A percentile compares a stretch with the other conserved stretches of the same genome.
These are phyloP conservation scores for Fukomys damarensis DNA, from an alignment of 2,113 vertebrate genomes.

Conservation along the genomic window DNA sequence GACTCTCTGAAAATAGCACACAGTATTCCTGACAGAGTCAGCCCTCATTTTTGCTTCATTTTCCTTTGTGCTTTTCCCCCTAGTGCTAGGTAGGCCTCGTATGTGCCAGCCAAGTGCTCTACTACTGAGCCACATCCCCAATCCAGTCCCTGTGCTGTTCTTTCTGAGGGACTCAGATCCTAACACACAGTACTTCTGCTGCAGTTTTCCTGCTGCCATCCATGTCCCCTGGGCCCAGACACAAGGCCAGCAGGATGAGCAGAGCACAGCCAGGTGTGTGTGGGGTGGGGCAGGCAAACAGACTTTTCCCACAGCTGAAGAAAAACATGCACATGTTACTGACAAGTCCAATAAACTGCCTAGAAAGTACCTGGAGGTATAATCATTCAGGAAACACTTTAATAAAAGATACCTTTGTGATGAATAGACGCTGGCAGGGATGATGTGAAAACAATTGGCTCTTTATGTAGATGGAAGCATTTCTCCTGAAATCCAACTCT, in stretches of 20 bases:
- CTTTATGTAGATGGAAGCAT: not conserved
- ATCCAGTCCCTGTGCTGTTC: not conserved
- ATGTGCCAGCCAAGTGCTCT: not conserved
- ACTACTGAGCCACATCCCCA: not conserved
- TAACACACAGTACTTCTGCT: not conserved
- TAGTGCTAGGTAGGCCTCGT: not conserved
- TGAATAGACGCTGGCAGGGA: not conserved
- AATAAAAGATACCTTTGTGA: not conserved
- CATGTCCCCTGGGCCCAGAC: not conserved
- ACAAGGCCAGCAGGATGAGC: not conserved
- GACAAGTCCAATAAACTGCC: not conserved
- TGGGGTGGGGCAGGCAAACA: not conserved
- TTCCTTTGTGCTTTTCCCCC: too few relatives aligned
- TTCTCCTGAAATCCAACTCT: conserved; percentile 39
- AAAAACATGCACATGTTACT: not conserved
- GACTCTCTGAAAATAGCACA: not conserved
- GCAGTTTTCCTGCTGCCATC: not conserved
- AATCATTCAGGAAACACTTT: not conserved
- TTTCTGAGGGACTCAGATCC: not conserved
- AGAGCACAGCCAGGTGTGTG: not conserved
- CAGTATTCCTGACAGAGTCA: too few relatives aligned
- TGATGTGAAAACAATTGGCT: not conserved
- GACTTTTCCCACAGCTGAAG: not conserved
- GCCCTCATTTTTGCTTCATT: too few relatives aligned
- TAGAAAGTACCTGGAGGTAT: not conserved